These are phyloP conservation scores for Pipistrellus pipistrellus DNA, from an alignment of 2,797 vertebrate genomes.

Conservation along the genomic window DNA sequence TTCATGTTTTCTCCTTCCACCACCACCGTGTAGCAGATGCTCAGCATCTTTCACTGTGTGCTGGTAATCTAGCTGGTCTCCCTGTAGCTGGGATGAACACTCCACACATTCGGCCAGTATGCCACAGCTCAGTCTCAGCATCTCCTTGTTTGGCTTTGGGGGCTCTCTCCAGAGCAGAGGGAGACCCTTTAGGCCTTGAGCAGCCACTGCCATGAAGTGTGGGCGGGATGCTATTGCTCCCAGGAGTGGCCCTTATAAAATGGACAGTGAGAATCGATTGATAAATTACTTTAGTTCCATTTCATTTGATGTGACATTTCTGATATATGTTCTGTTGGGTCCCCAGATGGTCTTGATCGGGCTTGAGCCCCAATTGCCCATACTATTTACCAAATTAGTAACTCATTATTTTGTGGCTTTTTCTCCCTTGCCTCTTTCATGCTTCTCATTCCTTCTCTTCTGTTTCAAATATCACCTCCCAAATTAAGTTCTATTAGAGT, in stretches of 20 bases:
- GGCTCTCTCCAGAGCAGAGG: not conserved
- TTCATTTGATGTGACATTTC: constrained; percentile 3
- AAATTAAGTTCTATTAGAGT: not conserved
- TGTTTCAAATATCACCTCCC: constrained; percentile 1
- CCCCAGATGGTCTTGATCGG: not conserved
- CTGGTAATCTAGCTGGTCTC: not conserved
- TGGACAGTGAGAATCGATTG: not conserved
- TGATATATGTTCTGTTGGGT: not conserved
- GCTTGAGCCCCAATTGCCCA: not conserved
- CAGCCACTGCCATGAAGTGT: not conserved
- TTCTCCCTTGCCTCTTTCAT: not conserved
- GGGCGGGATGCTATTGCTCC: not conserved
- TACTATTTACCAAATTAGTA: not conserved
- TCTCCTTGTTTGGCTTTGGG: not conserved
- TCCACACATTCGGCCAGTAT: not conserved
- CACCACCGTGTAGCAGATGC: not conserved
- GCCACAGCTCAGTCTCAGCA: not conserved
- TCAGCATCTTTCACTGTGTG: not conserved
- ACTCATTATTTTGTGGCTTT: not conserved
- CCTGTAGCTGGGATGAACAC: not conserved
- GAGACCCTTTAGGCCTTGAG: not conserved
- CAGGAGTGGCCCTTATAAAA: not conserved
- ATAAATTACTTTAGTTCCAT: constrained; percentile 7
- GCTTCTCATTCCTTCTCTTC: constrained; percentile 30
- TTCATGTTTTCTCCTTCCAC: not conserved